phyloP scores from a whole-genome alignment of 2,797 vertebrate genomes.

The Peromyscus attwateri region DNA sequence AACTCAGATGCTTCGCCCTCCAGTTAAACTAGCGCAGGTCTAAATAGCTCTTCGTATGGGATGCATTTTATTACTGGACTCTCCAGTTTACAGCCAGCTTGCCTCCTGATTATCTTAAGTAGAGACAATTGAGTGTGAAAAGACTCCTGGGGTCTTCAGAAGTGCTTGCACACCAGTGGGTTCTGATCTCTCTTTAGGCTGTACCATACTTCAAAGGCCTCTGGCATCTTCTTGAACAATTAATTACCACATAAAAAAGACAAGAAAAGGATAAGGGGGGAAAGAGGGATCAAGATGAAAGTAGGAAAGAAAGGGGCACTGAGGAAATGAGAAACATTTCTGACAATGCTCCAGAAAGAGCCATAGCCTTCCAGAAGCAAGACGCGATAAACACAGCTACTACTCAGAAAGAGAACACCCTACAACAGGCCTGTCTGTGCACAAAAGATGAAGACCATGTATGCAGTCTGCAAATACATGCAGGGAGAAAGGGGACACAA shows the following conservation, averaged over 20 bases:
- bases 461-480: background rate
- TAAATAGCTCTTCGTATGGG: background rate
- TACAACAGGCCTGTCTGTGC: background rate
- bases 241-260: background rate
- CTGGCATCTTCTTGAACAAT: conserved; percentile 53
- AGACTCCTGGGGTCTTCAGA: background rate
- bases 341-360: background rate
- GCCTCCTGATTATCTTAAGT: conserved; percentile 52
- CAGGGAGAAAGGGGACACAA: background rate
- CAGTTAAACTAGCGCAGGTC: conserved; percentile 52
- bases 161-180: conserved; percentile 47
- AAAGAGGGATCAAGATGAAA: conserved; percentile 22
- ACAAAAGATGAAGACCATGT: background rate
- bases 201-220: conserved; percentile 7
- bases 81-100: background rate
- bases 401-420: too few species aligned
- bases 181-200: conserved; percentile 54
- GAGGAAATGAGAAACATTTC: conserved; percentile 10
- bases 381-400: background rate
- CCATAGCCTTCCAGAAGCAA: background rate
- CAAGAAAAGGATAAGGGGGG: background rate
- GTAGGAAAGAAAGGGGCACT: background rate
- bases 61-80: background rate
- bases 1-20: background rate
- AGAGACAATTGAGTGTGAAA: conserved; percentile 30